Evolutionary conservation across 2,797 vertebrate genomes (phyloP).

Genomic region (Takifugu ocellatus): DNA sequence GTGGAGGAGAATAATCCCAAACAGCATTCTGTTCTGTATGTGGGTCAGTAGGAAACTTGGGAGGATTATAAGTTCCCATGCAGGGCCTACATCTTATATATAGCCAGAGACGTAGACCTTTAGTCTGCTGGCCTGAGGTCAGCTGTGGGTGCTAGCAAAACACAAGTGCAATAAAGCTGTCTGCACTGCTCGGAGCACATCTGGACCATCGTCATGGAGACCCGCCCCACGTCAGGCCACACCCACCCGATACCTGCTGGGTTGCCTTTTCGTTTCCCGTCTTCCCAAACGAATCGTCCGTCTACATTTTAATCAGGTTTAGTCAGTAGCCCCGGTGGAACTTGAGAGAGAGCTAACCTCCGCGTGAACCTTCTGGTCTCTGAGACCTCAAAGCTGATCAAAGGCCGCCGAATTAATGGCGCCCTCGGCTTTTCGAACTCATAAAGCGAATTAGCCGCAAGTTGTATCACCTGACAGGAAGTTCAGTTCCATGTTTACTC

Average conservation of each 20-base stretch:
- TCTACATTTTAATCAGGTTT: too few relatives aligned
- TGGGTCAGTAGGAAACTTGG: slow-evolving; percentile 33
- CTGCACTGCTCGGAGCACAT: slow-evolving; percentile 15
- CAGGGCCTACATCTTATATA: slow-evolving; percentile 1
- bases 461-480: too few relatives aligned
- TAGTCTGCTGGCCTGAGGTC: slow-evolving; percentile 1
- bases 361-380: too few relatives aligned
- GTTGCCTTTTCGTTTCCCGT: slow-evolving; percentile 1
- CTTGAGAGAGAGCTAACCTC: too few relatives aligned
- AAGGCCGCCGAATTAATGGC: too few relatives aligned
- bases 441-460: too few relatives aligned
- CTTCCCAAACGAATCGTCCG: too few relatives aligned
- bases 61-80: slow-evolving; percentile 23
- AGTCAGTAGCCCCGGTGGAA: too few relatives aligned
- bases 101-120: slow-evolving; percentile 5
- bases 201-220: slow-evolving; percentile 26
- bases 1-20: slow-evolving; percentile 11
- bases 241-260: neutral
- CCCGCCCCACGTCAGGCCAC: slow-evolving; percentile 28
- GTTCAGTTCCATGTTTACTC: too few relatives aligned
- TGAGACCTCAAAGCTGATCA: too few relatives aligned
- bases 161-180: slow-evolving; percentile 20
- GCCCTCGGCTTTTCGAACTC: too few relatives aligned
- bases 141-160: slow-evolving; percentile 2
- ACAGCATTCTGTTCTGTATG: slow-evolving; percentile 7